These are phyloP conservation scores for Autographa pulchrina DNA, from an alignment of 2,888 invertebrate species.

Conservation along the genomic window DNA sequence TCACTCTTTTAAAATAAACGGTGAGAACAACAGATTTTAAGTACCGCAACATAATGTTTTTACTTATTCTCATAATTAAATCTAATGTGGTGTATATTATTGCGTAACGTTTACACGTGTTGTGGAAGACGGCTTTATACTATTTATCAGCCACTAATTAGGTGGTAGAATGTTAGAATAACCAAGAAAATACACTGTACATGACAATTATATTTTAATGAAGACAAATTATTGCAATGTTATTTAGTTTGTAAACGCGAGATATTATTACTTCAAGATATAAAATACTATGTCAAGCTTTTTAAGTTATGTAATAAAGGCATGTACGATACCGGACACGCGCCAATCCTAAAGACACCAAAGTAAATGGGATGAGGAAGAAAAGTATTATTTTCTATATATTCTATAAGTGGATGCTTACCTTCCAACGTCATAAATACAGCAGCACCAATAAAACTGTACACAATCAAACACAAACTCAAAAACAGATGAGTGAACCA, in stretches of 20 bases:
- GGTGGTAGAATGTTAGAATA: not conserved
- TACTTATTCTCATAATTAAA: too few relatives aligned
- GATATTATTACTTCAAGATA: not conserved
- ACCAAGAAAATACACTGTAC: not conserved
- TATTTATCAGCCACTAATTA: not conserved
- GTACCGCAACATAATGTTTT: too few relatives aligned
- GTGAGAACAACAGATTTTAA: too few relatives aligned
- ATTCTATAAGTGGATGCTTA: constrained; percentile 78
- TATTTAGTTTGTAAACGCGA: not conserved
- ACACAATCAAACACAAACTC: constrained; percentile 93
- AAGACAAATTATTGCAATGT: not conserved
- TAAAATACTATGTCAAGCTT: too few relatives aligned
- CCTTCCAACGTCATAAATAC: constrained; percentile 95
- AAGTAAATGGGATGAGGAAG: not conserved
- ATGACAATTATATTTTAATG: constrained; percentile 4
- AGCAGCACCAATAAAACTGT: constrained; percentile 95
- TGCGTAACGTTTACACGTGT: not conserved
- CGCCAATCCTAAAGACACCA: not conserved
- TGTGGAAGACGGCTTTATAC: not conserved
- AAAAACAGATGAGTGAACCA: constrained; percentile 98
- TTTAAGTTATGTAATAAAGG: too few relatives aligned
- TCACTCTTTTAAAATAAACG: too few relatives aligned
- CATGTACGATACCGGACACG: too few relatives aligned
- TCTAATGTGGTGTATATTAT: too few relatives aligned
- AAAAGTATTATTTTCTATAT: too few relatives aligned